Evolutionary conservation across 2,797 vertebrate genomes (phyloP).

Genomic region (Eurystomus glaucurus): DNA sequence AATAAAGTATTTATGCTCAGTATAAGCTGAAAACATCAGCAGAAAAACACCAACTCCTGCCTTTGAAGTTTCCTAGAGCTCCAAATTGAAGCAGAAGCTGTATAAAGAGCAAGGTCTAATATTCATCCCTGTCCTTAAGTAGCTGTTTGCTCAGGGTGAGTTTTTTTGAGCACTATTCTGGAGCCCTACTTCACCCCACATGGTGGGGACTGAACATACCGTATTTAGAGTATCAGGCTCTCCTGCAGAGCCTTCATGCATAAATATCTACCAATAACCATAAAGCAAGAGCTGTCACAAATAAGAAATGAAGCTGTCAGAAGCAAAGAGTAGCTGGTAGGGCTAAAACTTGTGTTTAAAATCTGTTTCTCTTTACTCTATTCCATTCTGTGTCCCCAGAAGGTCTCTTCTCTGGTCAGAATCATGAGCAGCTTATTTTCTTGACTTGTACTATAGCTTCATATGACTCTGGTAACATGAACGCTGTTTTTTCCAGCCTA

Average conservation of each 20-base stretch:
- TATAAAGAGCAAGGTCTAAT: background rate
- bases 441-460: accelerated
- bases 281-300: background rate
- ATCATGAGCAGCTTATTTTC: background rate
- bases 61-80: background rate
- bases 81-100: background rate
- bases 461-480: background rate
- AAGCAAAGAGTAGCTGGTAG: background rate
- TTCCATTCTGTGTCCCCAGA: background rate
- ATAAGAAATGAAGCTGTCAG: background rate
- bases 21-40: background rate
- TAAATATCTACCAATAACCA: background rate
- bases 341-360: background rate
- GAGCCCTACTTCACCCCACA: background rate
- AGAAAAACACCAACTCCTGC: background rate
- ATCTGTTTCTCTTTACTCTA: background rate
- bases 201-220: background rate
- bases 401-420: background rate
- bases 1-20: background rate
- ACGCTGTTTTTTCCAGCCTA: background rate
- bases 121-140: background rate
- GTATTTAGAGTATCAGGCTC: background rate
- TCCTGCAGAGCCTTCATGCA: background rate
- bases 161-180: background rate
- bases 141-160: background rate